Base-by-base conservation (phyloP, 92 coral and sea anemone species). In the Scolanthus callimorphus region DNA sequence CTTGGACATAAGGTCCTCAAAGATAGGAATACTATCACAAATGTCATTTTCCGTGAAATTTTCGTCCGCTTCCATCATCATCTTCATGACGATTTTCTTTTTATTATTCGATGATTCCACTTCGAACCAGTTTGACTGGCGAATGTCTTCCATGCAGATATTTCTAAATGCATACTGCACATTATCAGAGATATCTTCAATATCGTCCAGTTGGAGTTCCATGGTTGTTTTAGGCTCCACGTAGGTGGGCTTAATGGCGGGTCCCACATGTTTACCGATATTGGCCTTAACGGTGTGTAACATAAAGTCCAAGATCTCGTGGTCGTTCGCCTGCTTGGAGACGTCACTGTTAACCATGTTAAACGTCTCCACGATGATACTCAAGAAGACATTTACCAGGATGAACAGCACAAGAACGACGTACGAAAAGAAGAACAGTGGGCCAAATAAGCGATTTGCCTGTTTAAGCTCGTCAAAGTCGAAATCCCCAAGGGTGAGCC, bases 201-300 rank as follows among this genome's bases (percentile, higher is more conserved):
- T 89, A 60, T 73, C 76, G 24, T 84, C 96, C 19, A 84, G 24
- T 30, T 84, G 63, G 25, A 79, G 78, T 29, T 88, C 97, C 20
- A 91, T 76, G 53, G 69, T 65, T 2, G 82, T 71, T 77, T 89
- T 80, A 12, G 91, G 80, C 51, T 91, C 97, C 24, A 75, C 77
- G 79, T 91, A 91, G 3, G 74, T 71, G 21, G 97, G 97, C 37
- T 80, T 84, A 37, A 91, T 84, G 0, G 96, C 96, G n/a, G 97
- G 92, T 17, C 92, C 96, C n/a, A 89, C 96, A 55, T 90, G 86
- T 58, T 88, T 84, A 21, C 97, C 97, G 6, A 91, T 82, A 68
- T 76, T 84, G n/a, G 73, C 62, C 64, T 88, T 91, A 59, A 91
- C 83, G 37, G 90, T 69, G 51, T 91, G 96, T 21, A 88, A 69